phyloP scores from a whole-genome alignment of 2,888 invertebrate genomes.

The Plutella xylostella region DNA sequence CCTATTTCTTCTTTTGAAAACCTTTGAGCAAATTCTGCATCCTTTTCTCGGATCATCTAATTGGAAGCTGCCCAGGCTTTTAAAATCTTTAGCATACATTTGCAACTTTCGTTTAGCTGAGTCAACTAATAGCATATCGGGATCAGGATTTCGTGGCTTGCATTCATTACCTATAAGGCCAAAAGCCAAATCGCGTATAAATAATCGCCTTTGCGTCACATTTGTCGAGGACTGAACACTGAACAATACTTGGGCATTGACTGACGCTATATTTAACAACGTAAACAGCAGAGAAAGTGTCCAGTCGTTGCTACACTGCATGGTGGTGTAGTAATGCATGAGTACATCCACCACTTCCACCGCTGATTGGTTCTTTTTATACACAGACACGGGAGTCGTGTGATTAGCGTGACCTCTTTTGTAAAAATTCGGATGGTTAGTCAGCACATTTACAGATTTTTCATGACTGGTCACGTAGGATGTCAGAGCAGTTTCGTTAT shows the following conservation, averaged over 20 bases:
- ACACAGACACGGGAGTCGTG: slow-evolving; percentile 38
- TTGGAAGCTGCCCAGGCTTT: background rate
- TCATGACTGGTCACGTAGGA: slow-evolving; percentile 41
- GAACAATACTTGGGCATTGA: slow-evolving; percentile 60
- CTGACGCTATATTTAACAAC: slow-evolving; percentile 49
- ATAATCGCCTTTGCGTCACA: slow-evolving; percentile 36
- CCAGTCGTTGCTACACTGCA: slow-evolving; percentile 58
- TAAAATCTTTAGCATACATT: background rate
- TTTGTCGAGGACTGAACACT: slow-evolving; percentile 29
- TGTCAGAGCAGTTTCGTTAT: slow-evolving; percentile 36
- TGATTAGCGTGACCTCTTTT: slow-evolving; percentile 34
- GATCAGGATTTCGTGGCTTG: background rate
- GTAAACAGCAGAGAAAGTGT: slow-evolving; percentile 50
- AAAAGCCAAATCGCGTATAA: slow-evolving; percentile 44
- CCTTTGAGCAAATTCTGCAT: slow-evolving; percentile 38
- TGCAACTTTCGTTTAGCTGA: background rate
- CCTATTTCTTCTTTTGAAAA: slow-evolving; percentile 39
- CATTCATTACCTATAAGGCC: slow-evolving; percentile 31
- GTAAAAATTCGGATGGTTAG: slow-evolving; percentile 47
- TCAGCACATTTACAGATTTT: slow-evolving; percentile 42
- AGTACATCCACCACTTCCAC: slow-evolving; percentile 53
- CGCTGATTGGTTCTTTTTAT: slow-evolving; percentile 46
- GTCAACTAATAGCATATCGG: slow-evolving; percentile 9
- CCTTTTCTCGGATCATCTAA: slow-evolving; percentile 25
- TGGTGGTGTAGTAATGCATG: slow-evolving; percentile 56